Evolutionary conservation across 35 echinoderm and acorn worm species (phyloP).

Genomic region (Eucidaris tribuloides): DNA sequence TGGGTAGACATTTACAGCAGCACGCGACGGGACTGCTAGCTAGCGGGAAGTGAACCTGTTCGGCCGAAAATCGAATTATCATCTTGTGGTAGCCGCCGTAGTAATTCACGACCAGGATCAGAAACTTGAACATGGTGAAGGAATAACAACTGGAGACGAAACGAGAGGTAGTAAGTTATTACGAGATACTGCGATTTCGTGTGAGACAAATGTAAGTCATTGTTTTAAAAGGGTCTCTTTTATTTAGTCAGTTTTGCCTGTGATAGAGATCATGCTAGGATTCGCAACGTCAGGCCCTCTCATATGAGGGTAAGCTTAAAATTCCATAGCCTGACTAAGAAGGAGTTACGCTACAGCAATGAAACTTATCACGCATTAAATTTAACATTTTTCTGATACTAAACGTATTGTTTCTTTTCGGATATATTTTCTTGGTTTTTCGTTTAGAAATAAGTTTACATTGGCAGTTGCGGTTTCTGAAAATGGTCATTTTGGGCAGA

Average conservation of each 20-base stretch:
- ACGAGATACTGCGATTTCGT: not conserved
- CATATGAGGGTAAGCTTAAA: not conserved
- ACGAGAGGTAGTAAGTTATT: not conserved
- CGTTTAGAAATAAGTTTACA: too few relatives aligned
- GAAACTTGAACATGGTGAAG: slow-evolving; percentile 31
- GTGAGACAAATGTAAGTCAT: not conserved
- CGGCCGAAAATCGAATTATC: not conserved
- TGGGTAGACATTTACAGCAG: slow-evolving; percentile 14
- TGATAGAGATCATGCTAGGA: not conserved
- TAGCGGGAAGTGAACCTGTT: not conserved
- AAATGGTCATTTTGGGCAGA: too few relatives aligned
- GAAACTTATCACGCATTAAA: too few relatives aligned
- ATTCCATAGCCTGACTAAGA: not conserved
- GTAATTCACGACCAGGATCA: slow-evolving; percentile 23
- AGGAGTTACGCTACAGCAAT: not conserved
- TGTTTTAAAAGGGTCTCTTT: not conserved
- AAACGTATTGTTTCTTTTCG: too few relatives aligned
- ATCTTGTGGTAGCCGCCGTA: slow-evolving; percentile 22
- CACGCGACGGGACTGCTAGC: not conserved
- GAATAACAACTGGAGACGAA: not conserved
- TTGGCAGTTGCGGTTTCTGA: too few relatives aligned
- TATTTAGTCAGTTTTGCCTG: not conserved
- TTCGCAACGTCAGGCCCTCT: not conserved
- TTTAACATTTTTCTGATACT: too few relatives aligned
- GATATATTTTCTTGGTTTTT: too few relatives aligned